Evolutionary conservation across 2,888 invertebrate species (phyloP).

Genomic region (Brachynemurus nebulosus): DNA sequence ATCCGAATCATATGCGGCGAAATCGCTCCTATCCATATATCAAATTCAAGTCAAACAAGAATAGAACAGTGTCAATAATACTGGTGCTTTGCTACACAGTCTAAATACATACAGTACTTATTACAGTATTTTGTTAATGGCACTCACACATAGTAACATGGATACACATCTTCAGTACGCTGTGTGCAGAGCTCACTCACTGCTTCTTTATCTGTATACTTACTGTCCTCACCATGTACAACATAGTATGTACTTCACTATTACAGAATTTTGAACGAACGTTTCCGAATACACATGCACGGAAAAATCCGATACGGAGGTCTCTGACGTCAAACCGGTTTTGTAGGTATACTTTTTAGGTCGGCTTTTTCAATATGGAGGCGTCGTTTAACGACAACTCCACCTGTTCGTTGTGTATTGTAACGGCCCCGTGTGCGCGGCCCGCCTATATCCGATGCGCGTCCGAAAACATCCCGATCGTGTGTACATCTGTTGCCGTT

Average conservation of each 20-base stretch:
- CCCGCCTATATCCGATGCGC: slow-evolving; percentile 19
- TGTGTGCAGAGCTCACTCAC: not conserved
- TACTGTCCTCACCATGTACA: too few relatives aligned
- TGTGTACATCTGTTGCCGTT: slow-evolving; percentile 25
- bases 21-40: too few relatives aligned
- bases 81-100: too few relatives aligned
- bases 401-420: slow-evolving; percentile 18
- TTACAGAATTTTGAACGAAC: slow-evolving; percentile 24
- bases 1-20: too few relatives aligned
- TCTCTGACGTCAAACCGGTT: slow-evolving; percentile 22
- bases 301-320: slow-evolving; percentile 21
- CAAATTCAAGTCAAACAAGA: too few relatives aligned
- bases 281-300: slow-evolving; percentile 22
- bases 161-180: not conserved
- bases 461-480: slow-evolving; percentile 21
- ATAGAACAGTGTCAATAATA: too few relatives aligned
- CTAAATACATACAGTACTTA: too few relatives aligned
- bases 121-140: too few relatives aligned
- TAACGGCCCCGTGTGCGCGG: slow-evolving; percentile 19
- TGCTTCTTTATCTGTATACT: slow-evolving; percentile 11
- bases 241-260: slow-evolving; percentile 26
- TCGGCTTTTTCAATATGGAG: slow-evolving; percentile 26
- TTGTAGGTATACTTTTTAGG: slow-evolving; percentile 24
- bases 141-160: not conserved
- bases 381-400: slow-evolving; percentile 16